Evolutionary conservation across 1,140 invertebrate species (phyloP), one percentile per base, ranked within the genome.

Genomic region (Zeugodacus cucurbitae): DNA sequence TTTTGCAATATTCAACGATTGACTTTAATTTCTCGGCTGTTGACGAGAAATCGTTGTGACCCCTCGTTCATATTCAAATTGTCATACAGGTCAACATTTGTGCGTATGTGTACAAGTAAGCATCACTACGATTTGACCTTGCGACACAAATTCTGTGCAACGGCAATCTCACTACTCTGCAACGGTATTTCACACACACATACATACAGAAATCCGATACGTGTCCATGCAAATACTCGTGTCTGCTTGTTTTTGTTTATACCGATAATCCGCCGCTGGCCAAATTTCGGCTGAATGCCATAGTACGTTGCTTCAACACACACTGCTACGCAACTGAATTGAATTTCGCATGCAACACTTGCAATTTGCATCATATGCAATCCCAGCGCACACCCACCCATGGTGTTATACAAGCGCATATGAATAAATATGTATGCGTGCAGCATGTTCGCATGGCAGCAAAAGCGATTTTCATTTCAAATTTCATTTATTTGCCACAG

Each of bases 281-380:
- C 41, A 82, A 82, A 82, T 82, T 82, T 82, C n/a, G 41, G 17
- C 67, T 48, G 20, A 3, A 57, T 57, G 20, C 54, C 54, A 17
- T 14, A 14, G 20, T 57, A 57, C 11, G 58, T 26, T 37, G 14
- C 70, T 22, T n/a, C 17, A n/a, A 10, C 74, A 48, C 74, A 48
- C 22, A n/a, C n/a, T 41, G 74, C 10, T 34, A 10, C 74, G 41
- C 74, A 82, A 82, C 48, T 48, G 41, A 82, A 82, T 82, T 48
- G 41, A 82, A 82, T 82, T 82, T 54, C 44, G 41, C 74, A 82
- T 82, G 74, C 74, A 48, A 82, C 74, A 82, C 74, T 82, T 82
- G 74, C 37, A 44, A 82, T 82, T 78, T 78, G 20, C 64, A 67
- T 32, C 74, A 82, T 26, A 82, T 82, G 44, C 74, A 44, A 82